Evolutionary conservation across 2,797 vertebrate species (phyloP), one percentile per base, ranked within the genome.

Genomic region (Taenioides sp.): DNA sequence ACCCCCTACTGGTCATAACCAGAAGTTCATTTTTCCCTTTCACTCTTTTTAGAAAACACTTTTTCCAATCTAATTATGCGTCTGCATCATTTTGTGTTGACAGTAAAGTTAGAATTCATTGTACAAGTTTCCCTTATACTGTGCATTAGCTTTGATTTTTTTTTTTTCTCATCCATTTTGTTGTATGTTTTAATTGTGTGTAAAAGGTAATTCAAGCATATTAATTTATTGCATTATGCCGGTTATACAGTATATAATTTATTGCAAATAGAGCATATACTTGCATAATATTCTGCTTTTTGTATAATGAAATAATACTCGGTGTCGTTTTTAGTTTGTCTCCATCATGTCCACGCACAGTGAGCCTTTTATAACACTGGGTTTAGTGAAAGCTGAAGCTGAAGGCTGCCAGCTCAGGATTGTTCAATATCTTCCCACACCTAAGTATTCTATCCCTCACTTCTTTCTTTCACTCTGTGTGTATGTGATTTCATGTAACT

Each of bases 401-500:
- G 60, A 77, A 57, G 23, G 47, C 71, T 75, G 76, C 75, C 67
- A 71, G 64, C 68, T 74, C 52, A 68, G 67, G 61, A 67, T 72
- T 40, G 14, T 70, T 88, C 86, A 20, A 80, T 86, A 85, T 73
- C 83, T 80, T 85, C 84, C 82, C 76, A 84, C 85, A 84, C 78
- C 61, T 52, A 66, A 61, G 55, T 61, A 50, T 59, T 18, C 60
- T 67, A 14, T 18, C 47, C 69, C n/a, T 23, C 40, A 49, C 49
- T 22, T 20, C 12, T 59, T 61, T 6, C 43, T 34, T 60, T 67
- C 31, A 64, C 27, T 76, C 20, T 10, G 16, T 52, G 9, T 52
- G 6, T 72, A 4, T 69, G 17, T 49, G 52, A 57, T 40, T 57
- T 59, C 78, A 61, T 71, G 57, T 28, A 61, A 64, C 79, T 78